phyloP scores from a whole-genome alignment of 2,888 invertebrate species.

The Dasypogon diadema region DNA sequence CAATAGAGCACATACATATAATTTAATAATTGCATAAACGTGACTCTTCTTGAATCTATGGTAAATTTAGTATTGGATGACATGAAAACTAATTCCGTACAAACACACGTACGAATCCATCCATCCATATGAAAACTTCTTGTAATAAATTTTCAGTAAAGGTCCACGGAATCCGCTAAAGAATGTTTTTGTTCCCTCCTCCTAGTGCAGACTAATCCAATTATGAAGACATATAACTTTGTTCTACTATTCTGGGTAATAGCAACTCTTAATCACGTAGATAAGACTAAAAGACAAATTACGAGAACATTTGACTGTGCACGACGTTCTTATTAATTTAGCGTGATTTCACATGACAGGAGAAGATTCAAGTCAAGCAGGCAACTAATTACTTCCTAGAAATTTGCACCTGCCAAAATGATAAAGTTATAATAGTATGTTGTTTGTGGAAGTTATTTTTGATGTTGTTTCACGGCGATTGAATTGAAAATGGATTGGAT shows the following conservation, averaged over 20 bases:
- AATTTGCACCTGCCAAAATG: neutral
- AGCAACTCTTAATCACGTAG: conserved; percentile 15
- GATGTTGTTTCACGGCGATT: no score
- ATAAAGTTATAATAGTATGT: no score
- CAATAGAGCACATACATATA: neutral
- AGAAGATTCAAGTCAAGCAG: neutral
- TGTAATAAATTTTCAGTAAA: neutral
- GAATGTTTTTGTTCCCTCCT: conserved; percentile 10
- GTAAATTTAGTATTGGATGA: neutral
- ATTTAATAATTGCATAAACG: conserved; percentile 31
- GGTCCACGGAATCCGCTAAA: neutral
- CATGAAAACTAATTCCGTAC: neutral
- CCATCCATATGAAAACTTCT: neutral
- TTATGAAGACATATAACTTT: conserved; percentile 31
- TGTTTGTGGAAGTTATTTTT: no score
- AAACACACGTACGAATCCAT: neutral
- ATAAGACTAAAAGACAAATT: conserved; percentile 28
- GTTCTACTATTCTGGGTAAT: neutral
- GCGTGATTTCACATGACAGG: conserved; percentile 7
- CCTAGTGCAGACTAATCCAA: conserved; percentile 33
- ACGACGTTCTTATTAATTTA: conserved; percentile 18
- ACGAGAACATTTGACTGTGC: conserved; percentile 11
- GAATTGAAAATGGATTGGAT: no score
- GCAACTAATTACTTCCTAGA: neutral
- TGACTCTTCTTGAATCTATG: neutral